Base-by-base conservation (phyloP, 2,113 vertebrate genomes). In the Symphodus melops region DNA sequence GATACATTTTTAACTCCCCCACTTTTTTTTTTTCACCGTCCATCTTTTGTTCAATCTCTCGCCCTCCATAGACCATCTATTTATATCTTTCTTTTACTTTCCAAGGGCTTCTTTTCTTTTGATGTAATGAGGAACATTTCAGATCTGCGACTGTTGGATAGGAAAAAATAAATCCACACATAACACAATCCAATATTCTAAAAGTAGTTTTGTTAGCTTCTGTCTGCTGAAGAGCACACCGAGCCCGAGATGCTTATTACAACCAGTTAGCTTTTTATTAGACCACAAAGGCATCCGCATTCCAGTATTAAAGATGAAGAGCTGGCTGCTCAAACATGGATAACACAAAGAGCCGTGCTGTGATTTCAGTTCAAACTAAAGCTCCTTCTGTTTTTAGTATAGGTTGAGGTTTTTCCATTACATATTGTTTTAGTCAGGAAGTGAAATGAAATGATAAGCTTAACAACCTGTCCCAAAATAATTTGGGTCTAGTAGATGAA, bases 161-260 rank as follows among this genome's bases (percentile, higher is more conserved):
- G 74, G 42, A 60, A 48, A 67, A 72, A 65, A 73, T 12, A 79
- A 82, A 75, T 33, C 25, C 9, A 46, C n/a, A 61, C 33, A 25
- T 21, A 33, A 36, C 13, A 53, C 49, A 65, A 77, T 58, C 25
- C 21, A 21, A 23, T 75, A 48, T 56, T 80, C 37, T 9, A 74
- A 68, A 7, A 64, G 46, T 14, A 28, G 25, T 23, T 77, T 62
- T 37, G 9, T 68, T 68, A 68, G 36, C 63, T 20, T 77, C 57
- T 37, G 9, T 68, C 65, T 70, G 41, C 63, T 36, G 36, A 60
- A 39, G 23, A 77, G 55, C 37, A 39, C 13, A 21, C 1, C 25
- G 19, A 41, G 56, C 55, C 92, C 93, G 91, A 91, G 92, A 92
- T 95, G 88, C 72, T 94, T 92, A 93, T 93, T 93, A 91, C 85